These are phyloP conservation scores for Geotrupes spiniger DNA, from an alignment of 2,888 invertebrate species.

Conservation along the genomic window DNA sequence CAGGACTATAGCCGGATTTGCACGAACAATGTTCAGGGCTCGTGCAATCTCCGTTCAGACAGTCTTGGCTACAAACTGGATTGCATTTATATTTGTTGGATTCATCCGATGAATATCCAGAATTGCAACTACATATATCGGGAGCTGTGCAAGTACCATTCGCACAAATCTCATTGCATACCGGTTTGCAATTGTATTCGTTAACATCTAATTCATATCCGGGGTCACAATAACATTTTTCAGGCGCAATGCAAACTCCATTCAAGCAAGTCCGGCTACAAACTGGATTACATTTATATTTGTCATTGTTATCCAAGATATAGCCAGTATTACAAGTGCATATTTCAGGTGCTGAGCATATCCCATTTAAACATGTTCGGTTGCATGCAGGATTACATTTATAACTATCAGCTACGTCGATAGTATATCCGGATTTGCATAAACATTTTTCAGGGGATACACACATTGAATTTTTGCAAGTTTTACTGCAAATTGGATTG, in stretches of 20 bases:
- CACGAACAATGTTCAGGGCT: slow-evolving; percentile 23
- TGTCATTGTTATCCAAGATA: slow-evolving; percentile 4
- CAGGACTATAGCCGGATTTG: slow-evolving; percentile 16
- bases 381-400: slow-evolving; percentile 25
- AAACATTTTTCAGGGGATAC: slow-evolving; percentile 29
- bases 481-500: slow-evolving; percentile 12
- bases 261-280: slow-evolving; percentile 24
- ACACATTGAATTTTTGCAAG: slow-evolving; percentile 9
- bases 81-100: slow-evolving; percentile 11
- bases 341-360: slow-evolving; percentile 25
- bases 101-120: slow-evolving; percentile 12
- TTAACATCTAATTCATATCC: slow-evolving; percentile 20
- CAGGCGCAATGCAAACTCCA: slow-evolving; percentile 23
- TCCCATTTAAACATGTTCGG: slow-evolving; percentile 21
- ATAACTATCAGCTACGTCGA: slow-evolving; percentile 10
- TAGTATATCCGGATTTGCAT: slow-evolving; percentile 11
- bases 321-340: slow-evolving; percentile 22
- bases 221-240: slow-evolving; percentile 21
- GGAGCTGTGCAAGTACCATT: slow-evolving; percentile 23
- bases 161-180: slow-evolving; percentile 21
- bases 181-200: slow-evolving; percentile 18
- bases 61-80: slow-evolving; percentile 31
- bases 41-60: slow-evolving; percentile 47
- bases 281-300: slow-evolving; percentile 22
- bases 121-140: slow-evolving; percentile 24